Conservation (phyloP, 2,797 vertebrate species). For the Benthosema pterotum region DNA sequence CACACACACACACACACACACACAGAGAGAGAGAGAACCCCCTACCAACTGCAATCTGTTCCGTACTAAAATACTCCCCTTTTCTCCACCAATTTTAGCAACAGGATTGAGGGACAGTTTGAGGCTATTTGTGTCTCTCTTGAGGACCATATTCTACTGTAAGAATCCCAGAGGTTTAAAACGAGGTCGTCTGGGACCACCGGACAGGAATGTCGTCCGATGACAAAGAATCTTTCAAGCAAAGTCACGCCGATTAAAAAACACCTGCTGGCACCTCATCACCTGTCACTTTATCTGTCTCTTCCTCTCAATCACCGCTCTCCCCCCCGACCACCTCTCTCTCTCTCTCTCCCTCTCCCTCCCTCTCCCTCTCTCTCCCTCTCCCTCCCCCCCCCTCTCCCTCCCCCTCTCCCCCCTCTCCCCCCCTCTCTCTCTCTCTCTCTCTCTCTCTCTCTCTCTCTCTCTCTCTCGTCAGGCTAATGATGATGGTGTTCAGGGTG, state of each 20-base stretch:
- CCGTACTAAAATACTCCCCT: slow-evolving; percentile 27
- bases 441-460: background rate
- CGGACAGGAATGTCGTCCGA: background rate
- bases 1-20: slow-evolving; percentile 12
- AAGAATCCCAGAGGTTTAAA: background rate
- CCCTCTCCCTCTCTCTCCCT: slow-evolving; percentile 1
- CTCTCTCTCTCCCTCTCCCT: background rate
- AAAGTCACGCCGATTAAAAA: slow-evolving; percentile 11
- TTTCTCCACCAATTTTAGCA: slow-evolving; percentile 32
- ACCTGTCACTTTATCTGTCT: background rate
- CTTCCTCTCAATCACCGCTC: background rate
- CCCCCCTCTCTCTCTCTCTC: background rate
- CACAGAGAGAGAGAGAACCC: background rate
- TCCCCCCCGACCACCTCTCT: background rate
- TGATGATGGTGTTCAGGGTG: too few relatives aligned
- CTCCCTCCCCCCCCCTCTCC: too few relatives aligned
- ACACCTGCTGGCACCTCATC: slow-evolving; percentile 2
- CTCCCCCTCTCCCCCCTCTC: too few relatives aligned
- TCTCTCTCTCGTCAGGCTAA: too few relatives aligned
- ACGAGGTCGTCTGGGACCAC: too few relatives aligned
- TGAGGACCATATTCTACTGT: background rate
- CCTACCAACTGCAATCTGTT: slow-evolving; percentile 34
- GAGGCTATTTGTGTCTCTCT: slow-evolving; percentile 8
- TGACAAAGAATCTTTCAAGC: slow-evolving; percentile 20
- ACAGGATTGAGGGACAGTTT: slow-evolving; percentile 6